A percentile compares a stretch with the other conserved stretches of the same genome.
phyloP scores from a whole-genome alignment of 2,797 vertebrate genomes.

The Orestias chungarensis region DNA sequence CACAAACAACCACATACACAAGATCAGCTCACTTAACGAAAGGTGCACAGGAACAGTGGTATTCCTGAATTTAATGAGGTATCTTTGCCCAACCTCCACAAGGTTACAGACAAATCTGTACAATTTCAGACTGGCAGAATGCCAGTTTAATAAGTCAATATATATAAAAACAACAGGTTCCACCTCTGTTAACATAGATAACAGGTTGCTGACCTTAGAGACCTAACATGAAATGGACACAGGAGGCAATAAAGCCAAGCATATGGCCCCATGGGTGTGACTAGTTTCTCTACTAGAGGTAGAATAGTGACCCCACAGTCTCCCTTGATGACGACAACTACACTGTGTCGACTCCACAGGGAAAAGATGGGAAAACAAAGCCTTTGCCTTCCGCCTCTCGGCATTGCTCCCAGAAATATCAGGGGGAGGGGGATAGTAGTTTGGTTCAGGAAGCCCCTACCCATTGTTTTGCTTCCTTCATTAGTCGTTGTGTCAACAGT shows the following conservation, averaged over 20 bases:
- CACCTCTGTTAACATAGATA: conserved; percentile 62
- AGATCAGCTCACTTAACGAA: conserved; percentile 51
- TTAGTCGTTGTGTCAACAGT: conserved; percentile 82
- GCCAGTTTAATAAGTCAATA: conserved; percentile 36
- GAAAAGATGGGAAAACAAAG: conserved; percentile 78
- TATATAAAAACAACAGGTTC: conserved; percentile 58
- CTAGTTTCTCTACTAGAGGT: conserved; percentile 69
- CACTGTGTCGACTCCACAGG: conserved; percentile 61
- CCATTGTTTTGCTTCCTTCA: conserved; percentile 87
- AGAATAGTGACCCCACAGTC: conserved; percentile 66
- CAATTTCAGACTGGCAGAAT: conserved; percentile 40
- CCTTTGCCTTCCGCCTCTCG: conserved; percentile 61
- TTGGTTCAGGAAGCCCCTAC: conserved; percentile 80
- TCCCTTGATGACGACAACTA: conserved; percentile 81
- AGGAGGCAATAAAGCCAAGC: conserved; percentile 59
- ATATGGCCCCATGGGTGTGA: conserved; percentile 69
- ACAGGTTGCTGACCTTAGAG: conserved; percentile 64
- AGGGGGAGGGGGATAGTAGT: conserved; percentile 10
- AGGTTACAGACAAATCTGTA: conserved; percentile 33
- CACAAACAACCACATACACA: conserved; percentile 19
- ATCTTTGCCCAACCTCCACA: conserved; percentile 11
- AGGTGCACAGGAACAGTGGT: conserved; percentile 57
- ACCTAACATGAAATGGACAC: conserved; percentile 54
- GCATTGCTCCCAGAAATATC: conserved; percentile 68
- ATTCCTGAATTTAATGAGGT: conserved; percentile 47